phyloP scores from a whole-genome alignment of 2,113 vertebrate species.

The Hyperopisus bebe region DNA sequence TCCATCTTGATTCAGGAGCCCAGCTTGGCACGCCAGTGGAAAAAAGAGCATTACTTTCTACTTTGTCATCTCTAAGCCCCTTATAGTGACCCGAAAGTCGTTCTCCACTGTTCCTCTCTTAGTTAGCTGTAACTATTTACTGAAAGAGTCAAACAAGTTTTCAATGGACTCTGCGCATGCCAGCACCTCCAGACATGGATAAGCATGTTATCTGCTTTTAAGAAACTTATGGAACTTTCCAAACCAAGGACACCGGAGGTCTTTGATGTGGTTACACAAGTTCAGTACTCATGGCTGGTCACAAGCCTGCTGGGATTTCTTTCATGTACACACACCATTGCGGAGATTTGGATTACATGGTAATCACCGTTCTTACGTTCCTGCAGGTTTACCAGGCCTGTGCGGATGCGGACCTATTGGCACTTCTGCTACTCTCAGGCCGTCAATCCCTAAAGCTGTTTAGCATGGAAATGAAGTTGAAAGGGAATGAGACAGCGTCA shows the following conservation, averaged over 20 bases:
- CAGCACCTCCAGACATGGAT: neutral
- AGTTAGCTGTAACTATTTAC: neutral
- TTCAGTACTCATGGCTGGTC: neutral
- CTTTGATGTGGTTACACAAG: neutral
- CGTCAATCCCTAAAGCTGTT: neutral
- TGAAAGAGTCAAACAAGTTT: neutral
- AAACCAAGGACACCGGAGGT: neutral
- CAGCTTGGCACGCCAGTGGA: neutral
- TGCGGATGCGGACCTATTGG: neutral
- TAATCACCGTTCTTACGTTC: neutral
- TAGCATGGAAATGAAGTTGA: neutral
- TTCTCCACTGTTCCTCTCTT: neutral
- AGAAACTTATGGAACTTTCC: neutral
- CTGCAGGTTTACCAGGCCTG: neutral
- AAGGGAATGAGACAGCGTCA: slow-evolving; percentile 22
- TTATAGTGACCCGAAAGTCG: neutral
- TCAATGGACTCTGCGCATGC: neutral
- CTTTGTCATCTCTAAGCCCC: neutral
- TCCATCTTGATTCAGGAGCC: neutral
- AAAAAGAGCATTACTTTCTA: neutral
- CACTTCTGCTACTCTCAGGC: neutral
- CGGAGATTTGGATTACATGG: neutral
- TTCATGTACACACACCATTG: neutral
- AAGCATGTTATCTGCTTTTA: neutral
- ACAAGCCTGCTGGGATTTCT: neutral